A percentile compares a stretch with the other conserved stretches of the same genome.
These are phyloP conservation scores for Lepus americanus DNA, from an alignment of 2,113 vertebrate species.

Conservation along the genomic window DNA sequence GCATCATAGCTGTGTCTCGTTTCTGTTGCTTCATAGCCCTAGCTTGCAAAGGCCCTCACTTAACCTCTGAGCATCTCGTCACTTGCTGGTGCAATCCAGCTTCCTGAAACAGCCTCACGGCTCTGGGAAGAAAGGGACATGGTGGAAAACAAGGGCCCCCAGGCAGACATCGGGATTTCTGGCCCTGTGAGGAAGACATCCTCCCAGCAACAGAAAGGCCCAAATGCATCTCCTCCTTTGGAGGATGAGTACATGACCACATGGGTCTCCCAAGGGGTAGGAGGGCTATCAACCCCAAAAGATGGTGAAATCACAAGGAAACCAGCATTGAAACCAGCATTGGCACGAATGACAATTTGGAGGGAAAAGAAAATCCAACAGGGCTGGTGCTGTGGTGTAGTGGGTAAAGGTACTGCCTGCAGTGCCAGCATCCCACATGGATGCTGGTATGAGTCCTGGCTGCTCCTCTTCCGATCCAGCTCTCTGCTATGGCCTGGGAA, in stretches of 20 bases:
- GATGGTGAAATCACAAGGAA: slow-evolving; percentile 11
- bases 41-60: background rate
- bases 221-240: background rate
- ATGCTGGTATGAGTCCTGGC: no score
- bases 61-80: background rate
- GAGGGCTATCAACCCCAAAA: slow-evolving; percentile 45
- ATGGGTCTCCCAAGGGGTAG: background rate
- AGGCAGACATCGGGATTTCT: background rate
- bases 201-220: background rate
- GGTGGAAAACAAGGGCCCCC: background rate
- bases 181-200: background rate
- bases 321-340: background rate
- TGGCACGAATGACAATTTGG: slow-evolving; percentile 5
- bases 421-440: no score
- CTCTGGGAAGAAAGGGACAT: background rate
- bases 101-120: background rate
- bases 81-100: background rate
- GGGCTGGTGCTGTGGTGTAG: no score
- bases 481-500: no score
- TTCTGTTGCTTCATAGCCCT: no score
- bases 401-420: no score
- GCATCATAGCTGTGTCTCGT: background rate
- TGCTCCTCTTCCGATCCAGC: no score
- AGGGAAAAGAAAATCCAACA: background rate
- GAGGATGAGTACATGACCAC: background rate